Conservation (phyloP, 2,888 invertebrate species). For the Melanostoma scalare region DNA sequence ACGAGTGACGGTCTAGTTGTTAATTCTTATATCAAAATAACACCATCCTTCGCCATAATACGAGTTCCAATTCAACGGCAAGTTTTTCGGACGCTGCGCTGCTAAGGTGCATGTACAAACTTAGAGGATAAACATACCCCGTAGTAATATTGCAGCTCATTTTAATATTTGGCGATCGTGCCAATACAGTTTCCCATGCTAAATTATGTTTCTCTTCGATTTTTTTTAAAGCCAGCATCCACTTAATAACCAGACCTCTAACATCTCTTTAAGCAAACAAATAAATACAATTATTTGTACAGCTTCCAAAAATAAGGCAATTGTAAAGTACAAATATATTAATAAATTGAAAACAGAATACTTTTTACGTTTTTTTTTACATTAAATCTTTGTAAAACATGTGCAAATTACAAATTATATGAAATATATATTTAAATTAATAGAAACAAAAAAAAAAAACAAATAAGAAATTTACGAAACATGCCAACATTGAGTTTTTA, state of each 20-base stretch:
- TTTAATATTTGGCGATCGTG: no score
- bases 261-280: conserved; percentile 8
- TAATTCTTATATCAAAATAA: no score
- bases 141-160: no score
- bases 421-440: background rate
- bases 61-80: no score
- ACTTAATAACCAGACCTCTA: conserved; percentile 30
- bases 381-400: conserved; percentile 40
- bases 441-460: conserved; percentile 36
- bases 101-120: no score
- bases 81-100: no score
- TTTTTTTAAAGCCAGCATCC: background rate
- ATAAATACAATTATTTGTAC: background rate
- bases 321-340: conserved; percentile 8
- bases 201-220: background rate
- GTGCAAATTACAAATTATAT: conserved; percentile 61
- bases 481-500: conserved; percentile 64
- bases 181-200: no score
- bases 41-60: no score
- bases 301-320: conserved; percentile 43
- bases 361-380: conserved; percentile 33
- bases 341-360: conserved; percentile 32
- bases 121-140: no score
- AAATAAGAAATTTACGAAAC: conserved; percentile 39
- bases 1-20: no score